Base-by-base conservation (phyloP, 2,113 vertebrate species). In the Petrocephalus zakoni region DNA sequence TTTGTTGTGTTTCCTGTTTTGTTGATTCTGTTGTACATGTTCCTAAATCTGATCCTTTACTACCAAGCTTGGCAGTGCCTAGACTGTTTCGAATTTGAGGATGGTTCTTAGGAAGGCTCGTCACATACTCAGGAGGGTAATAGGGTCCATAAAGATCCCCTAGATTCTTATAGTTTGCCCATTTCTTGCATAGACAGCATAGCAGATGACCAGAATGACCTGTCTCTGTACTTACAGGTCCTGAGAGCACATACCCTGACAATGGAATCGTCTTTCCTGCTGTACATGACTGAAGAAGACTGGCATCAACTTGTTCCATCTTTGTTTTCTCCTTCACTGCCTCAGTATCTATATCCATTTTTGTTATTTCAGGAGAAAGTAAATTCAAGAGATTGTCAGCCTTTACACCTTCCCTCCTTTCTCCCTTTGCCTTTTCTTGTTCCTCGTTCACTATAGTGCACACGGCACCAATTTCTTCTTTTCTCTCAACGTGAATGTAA, bases 91-190 rank as follows among this genome's bases (percentile, higher is more conserved):
- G 90, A 87, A 95, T 89, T 90, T 97, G 97, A 87, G 97, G 97
- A 0, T 96, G 97, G 90, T 99, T 99, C 93, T 99, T 99, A 90
- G 97, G 97, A 88, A 99, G 96, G 84, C 96, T 98, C 90, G 97
- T 95, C 81, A 96, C 97, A 0, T 99, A 99, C 93, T 99, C 98
- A 89, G 98, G 97, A 81, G 97, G 98, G 92, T 99, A 99, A 94
- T 97, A 99, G 75, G 98, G 98, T 90, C 98, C 98, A 84, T 98
- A 99, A 87, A 99, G 97, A 94, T 99, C 98, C 52, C 98, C 98
- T 88, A 99, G 97, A 93, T 99, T 97, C 91, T 97, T 97, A 92
- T 98, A 99, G 94, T 98, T 99, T 89, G 98, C 97, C 97, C 98
- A 99, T 93, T 99, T 99, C 92, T 98, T 97, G 92, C 98, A 99